Evolutionary conservation across 2,113 vertebrate species (phyloP).

Genomic region (Boulengerochromis microlepis): DNA sequence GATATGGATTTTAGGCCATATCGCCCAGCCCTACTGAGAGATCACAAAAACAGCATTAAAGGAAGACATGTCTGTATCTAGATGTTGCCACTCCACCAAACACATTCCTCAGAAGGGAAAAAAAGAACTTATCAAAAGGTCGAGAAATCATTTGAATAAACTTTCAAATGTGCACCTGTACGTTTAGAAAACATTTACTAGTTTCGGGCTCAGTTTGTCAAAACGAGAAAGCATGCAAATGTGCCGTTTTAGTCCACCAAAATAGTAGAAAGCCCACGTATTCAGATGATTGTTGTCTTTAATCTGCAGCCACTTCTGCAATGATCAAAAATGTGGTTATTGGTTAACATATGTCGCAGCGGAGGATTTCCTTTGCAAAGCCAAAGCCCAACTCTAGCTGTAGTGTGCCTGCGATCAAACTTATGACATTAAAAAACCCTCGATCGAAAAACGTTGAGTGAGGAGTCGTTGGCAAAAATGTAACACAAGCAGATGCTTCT

Average conservation of each 20-base stretch:
- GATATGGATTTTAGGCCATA: not conserved
- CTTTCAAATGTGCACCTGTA: conserved; percentile 68
- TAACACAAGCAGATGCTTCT: not conserved
- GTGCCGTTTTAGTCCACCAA: not conserved
- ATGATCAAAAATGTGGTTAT: not conserved
- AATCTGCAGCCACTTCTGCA: not conserved
- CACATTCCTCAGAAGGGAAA: not conserved
- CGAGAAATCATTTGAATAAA: conserved; percentile 53
- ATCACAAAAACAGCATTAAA: not conserved
- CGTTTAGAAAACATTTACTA: not conserved
- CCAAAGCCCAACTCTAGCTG: not conserved
- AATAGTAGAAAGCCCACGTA: not conserved
- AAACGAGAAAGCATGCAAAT: conserved; percentile 54
- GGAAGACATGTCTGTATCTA: not conserved
- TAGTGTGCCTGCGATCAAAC: no score
- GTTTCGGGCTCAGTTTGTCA: conserved; percentile 47
- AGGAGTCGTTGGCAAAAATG: not conserved
- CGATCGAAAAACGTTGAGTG: not conserved
- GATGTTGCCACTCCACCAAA: not conserved
- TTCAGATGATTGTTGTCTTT: not conserved
- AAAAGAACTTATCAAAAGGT: not conserved
- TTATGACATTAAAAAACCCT: not conserved
- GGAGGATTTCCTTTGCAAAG: not conserved
- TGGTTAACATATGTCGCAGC: not conserved
- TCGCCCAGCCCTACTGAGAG: not conserved